A percentile compares a stretch with the other conserved stretches of the same genome.
These are phyloP conservation scores for Oikopleura albicans DNA, from an alignment of 23 tunicate genomes.

Conservation along the genomic window DNA sequence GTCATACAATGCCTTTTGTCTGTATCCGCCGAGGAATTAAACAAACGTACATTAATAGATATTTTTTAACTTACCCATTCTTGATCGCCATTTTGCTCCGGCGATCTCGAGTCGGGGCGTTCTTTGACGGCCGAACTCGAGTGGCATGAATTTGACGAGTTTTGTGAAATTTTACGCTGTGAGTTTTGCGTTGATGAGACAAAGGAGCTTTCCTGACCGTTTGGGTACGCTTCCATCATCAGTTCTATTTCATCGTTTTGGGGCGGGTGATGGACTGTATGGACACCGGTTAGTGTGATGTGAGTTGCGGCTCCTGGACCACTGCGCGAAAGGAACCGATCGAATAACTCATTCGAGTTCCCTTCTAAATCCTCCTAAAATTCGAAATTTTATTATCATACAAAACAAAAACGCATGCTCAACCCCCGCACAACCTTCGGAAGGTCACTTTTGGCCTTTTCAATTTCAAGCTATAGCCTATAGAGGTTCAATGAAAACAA, in stretches of 20 bases:
- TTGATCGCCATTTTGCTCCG: conserved; percentile 15
- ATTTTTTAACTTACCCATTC: conserved; percentile 6
- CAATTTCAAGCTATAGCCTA: too few relatives aligned
- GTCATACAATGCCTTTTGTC: too few relatives aligned
- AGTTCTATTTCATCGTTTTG: conserved; percentile 6
- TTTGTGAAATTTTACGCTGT: conserved; percentile 1
- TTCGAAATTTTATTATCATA: neutral
- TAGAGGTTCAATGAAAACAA: too few relatives aligned
- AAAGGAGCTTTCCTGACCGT: conserved; percentile 1
- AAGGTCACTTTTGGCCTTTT: neutral
- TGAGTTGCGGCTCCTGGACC: conserved; percentile 11
- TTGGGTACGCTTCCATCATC: neutral
- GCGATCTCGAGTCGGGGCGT: conserved; percentile 4
- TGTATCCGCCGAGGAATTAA: too few relatives aligned
- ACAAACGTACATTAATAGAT: too few relatives aligned
- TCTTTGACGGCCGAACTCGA: neutral
- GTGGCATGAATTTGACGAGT: neutral
- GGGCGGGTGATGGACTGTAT: neutral
- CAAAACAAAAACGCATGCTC: too few relatives aligned
- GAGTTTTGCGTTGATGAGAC: neutral
- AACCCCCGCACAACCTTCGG: too few relatives aligned
- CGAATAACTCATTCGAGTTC: conserved; percentile 14
- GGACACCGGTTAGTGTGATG: neutral
- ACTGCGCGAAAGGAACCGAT: neutral
- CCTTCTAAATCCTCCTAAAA: conserved; percentile 14